Conservation (phyloP, 1,140 invertebrate genomes). For the Halotydeus destructor region DNA sequence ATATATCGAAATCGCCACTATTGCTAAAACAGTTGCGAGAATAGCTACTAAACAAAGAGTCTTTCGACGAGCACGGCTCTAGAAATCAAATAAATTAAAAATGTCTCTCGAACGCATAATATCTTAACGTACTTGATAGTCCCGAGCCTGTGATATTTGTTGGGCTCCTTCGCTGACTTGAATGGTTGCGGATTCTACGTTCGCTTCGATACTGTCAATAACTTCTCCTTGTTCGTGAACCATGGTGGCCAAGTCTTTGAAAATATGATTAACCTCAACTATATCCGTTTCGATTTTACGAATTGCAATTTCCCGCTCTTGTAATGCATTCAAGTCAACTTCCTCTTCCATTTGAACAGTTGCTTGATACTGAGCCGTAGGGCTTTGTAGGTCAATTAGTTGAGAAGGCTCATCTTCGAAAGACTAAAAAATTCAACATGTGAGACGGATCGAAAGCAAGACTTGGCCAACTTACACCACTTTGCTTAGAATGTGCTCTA, state of each 20-base stretch:
- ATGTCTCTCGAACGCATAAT: background rate
- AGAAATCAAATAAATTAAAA: background rate
- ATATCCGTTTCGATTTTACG: constrained; percentile 78
- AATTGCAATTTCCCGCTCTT: constrained; percentile 74
- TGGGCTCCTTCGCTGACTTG: constrained; percentile 58
- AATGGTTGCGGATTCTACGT: constrained; percentile 68
- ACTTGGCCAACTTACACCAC: background rate
- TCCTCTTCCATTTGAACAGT: constrained; percentile 63
- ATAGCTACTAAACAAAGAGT: background rate
- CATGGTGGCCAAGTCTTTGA: constrained; percentile 84
- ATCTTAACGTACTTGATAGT: constrained; percentile 39
- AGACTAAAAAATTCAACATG: constrained; percentile 10
- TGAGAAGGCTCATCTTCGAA: constrained; percentile 3
- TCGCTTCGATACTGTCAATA: constrained; percentile 89
- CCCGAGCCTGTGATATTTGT: constrained; percentile 55
- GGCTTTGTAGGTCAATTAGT: constrained; percentile 10
- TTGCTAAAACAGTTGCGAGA: background rate
- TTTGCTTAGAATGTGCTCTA: constrained; percentile 23
- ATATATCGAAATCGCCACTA: background rate
- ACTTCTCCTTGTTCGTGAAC: constrained; percentile 94
- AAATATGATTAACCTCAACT: constrained; percentile 88
- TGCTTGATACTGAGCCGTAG: constrained; percentile 22
- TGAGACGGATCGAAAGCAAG: too few species aligned
- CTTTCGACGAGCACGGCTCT: background rate
- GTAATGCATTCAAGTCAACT: constrained; percentile 54